Conservation (phyloP, 2,797 vertebrate genomes). For the Hafferia zeledoni region DNA sequence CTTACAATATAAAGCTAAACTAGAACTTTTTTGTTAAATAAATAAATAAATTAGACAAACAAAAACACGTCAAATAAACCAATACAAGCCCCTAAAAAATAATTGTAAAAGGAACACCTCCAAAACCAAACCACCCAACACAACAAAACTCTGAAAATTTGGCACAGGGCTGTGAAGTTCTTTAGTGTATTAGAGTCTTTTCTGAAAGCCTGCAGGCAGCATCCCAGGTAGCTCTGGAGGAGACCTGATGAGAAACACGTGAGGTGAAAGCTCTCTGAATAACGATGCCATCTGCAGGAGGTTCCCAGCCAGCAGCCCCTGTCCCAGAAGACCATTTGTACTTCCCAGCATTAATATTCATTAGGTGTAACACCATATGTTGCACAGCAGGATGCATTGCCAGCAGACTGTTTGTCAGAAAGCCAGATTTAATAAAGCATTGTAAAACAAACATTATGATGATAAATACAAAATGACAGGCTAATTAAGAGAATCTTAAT, state of each 20-base stretch:
- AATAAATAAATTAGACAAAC: neutral
- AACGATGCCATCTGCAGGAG: conserved; percentile 73
- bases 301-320: conserved; percentile 70
- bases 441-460: conserved; percentile 93
- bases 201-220: neutral
- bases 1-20: neutral
- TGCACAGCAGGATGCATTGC: conserved; percentile 80
- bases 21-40: neutral
- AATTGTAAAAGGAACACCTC: neutral
- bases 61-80: neutral
- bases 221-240: conserved; percentile 25
- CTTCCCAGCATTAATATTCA: conserved; percentile 84
- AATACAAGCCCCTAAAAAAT: neutral
- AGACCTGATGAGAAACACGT: conserved; percentile 64
- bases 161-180: neutral
- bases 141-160: neutral
- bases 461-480: conserved; percentile 86
- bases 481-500: conserved; percentile 83
- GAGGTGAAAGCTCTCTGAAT: conserved; percentile 58
- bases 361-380: conserved; percentile 84
- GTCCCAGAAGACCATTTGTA: conserved; percentile 77
- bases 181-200: neutral
- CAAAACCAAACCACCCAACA: no score
- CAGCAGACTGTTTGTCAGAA: conserved; percentile 86
- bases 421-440: conserved; percentile 89